Conservation (phyloP, 2,888 invertebrate genomes). For the Eledona agricola region DNA sequence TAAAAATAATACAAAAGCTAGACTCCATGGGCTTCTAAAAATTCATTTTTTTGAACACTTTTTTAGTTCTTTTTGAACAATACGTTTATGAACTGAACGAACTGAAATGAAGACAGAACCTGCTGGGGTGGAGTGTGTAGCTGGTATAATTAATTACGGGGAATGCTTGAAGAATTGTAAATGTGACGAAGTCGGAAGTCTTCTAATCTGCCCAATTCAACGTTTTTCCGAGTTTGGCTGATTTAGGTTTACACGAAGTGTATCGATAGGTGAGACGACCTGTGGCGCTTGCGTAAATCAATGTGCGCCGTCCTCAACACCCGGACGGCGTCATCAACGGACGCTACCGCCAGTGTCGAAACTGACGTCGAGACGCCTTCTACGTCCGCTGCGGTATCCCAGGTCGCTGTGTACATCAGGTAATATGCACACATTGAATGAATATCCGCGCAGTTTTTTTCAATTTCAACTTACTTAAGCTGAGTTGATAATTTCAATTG, state of each 20-base stretch:
- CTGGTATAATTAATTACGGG: too few relatives aligned
- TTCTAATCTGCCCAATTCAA: constrained; percentile 1
- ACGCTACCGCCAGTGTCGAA: constrained; percentile 39
- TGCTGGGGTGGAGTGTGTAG: too few relatives aligned
- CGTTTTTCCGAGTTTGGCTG: constrained; percentile 17
- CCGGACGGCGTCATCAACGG: constrained; percentile 41
- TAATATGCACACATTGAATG: too few relatives aligned
- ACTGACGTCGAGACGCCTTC: constrained; percentile 35
- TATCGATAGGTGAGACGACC: constrained; percentile 41
- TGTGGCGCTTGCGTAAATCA: constrained; percentile 42
- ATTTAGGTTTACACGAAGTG: constrained; percentile 30
- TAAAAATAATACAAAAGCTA: too few relatives aligned
- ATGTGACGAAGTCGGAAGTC: constrained; percentile 1
- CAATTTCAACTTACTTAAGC: too few relatives aligned
- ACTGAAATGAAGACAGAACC: too few relatives aligned
- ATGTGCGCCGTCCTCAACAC: constrained; percentile 42
- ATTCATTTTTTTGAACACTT: too few relatives aligned
- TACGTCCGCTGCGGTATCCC: constrained; percentile 14
- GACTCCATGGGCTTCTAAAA: too few relatives aligned
- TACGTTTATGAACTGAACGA: too few relatives aligned
- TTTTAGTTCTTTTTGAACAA: too few relatives aligned
- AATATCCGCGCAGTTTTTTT: too few relatives aligned
- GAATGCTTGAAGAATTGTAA: background rate
- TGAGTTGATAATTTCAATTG: too few relatives aligned
- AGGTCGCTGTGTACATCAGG: constrained; percentile 34